phyloP scores from a whole-genome alignment of 2,888 invertebrate genomes.

The Cantharis rustica region DNA sequence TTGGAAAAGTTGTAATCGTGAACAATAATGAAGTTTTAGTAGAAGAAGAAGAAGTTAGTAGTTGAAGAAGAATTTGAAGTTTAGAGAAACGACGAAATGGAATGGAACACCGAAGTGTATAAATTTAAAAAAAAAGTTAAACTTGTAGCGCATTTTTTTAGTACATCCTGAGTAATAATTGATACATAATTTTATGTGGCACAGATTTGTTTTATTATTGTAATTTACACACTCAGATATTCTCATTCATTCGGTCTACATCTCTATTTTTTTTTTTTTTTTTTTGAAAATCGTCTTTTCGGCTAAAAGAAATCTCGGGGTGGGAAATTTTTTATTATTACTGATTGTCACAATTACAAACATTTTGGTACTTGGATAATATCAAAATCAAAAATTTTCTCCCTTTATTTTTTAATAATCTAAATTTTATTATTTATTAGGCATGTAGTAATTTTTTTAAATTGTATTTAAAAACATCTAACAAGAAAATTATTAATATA shows the following conservation, averaged over 20 bases:
- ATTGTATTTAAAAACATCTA: constrained; percentile 24
- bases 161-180: not conserved
- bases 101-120: not conserved
- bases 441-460: constrained; percentile 23
- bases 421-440: constrained; percentile 18
- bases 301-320: not conserved
- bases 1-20: not conserved
- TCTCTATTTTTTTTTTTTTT: not conserved
- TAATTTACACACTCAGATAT: constrained; percentile 2
- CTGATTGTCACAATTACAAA: constrained; percentile 30
- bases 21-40: not conserved
- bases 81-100: not conserved
- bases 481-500: constrained; percentile 24
- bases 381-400: not conserved
- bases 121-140: not conserved
- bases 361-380: constrained; percentile 9
- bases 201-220: not conserved
- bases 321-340: constrained; percentile 11
- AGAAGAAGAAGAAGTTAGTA: not conserved
- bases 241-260: not conserved
- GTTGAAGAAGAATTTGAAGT: not conserved
- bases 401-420: not conserved
- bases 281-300: not conserved
- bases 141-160: not conserved
- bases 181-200: constrained; percentile 1